Percentiles rank a stretch among this genome's conserved stretches.
phyloP scores from a whole-genome alignment of 2,888 invertebrate genomes.

The Cantharis nigra region DNA sequence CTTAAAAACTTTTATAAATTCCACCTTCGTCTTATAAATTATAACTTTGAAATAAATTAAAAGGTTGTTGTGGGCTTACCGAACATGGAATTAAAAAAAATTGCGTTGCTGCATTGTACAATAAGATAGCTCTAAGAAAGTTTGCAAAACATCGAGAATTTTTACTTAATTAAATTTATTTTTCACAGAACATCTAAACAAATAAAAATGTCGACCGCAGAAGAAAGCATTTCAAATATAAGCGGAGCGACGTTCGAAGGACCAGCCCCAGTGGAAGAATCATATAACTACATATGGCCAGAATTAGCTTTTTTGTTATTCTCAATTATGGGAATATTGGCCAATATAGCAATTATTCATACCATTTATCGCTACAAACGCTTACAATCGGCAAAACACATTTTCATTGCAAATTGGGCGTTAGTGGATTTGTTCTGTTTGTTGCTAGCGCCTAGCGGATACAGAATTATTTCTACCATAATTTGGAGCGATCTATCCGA shows the following conservation, averaged over 20 bases:
- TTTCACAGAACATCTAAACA: not conserved
- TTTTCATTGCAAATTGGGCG: conserved; percentile 22
- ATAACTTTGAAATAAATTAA: not conserved
- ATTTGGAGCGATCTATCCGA: not conserved
- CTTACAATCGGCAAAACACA: conserved; percentile 9
- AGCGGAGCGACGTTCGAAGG: not conserved
- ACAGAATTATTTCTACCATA: conserved; percentile 14
- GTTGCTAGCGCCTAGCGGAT: conserved; percentile 5
- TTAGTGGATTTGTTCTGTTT: conserved; percentile 5
- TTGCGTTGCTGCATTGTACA: not conserved
- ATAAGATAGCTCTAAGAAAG: not conserved
- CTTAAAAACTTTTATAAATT: not conserved
- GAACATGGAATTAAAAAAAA: not conserved
- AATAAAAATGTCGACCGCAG: not conserved
- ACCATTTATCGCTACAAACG: conserved; percentile 12
- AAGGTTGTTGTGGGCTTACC: not conserved
- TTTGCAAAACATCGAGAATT: not conserved
- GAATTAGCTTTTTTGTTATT: conserved; percentile 13
- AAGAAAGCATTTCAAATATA: not conserved
- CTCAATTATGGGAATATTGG: not conserved
- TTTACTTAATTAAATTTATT: not conserved
- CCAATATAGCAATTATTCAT: conserved; percentile 12
- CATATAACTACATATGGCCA: not conserved
- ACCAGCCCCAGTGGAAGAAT: not conserved
- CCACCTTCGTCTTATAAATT: not conserved